Evolutionary conservation across 1,140 invertebrate species (phyloP), one percentile per base, ranked within the genome.

Genomic region (Aphelenchoides fujianensis): DNA sequence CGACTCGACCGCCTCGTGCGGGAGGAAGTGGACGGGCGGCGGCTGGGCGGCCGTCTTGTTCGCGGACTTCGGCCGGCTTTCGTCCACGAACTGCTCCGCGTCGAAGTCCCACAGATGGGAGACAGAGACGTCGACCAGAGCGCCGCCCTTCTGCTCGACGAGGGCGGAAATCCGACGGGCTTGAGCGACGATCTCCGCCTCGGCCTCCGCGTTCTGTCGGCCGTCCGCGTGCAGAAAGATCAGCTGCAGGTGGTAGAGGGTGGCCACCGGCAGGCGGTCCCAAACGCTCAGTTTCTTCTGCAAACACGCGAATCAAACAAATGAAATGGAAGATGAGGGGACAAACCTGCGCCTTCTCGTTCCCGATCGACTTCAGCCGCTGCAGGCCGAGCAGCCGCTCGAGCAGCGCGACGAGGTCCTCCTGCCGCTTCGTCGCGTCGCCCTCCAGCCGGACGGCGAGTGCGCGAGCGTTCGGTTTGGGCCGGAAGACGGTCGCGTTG

Each of bases 141-240:
- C 31, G 28, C 63, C 63, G 3, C 31, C 16, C 34, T 59, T 66
- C 53, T 30, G 32, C 16, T 61, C n/a, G 0, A 23, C 63, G 3
- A 66, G 53, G 1, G 37, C 27, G 16, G 36, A 12, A 30, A 66
- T 36, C 31, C 53, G 16, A 34, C 53, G 28, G 19, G 63, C 36
- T 66, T 66, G 19, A 0, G 28, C 27, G 28, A 34, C 36, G 12
- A 66, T 36, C 31, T 66, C 31, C 12, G 16, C 1, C 53, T 66
- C 32, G 16, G 32, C 19, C 32, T 66, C 12, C 3, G 27, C n/a
- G 23, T 68, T 73, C 64, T 28, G 30, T n/a, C 23, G 28, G 16
- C 74, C 16, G 5, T 57, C 19, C 16, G 70, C 55, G 61, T 78
- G 76, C 5, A 78, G 52, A 63, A 80, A 78, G 37, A 78, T 62